These are phyloP conservation scores for Diceros bicornis DNA, from an alignment of 2,797 vertebrate genomes.

Conservation along the genomic window DNA sequence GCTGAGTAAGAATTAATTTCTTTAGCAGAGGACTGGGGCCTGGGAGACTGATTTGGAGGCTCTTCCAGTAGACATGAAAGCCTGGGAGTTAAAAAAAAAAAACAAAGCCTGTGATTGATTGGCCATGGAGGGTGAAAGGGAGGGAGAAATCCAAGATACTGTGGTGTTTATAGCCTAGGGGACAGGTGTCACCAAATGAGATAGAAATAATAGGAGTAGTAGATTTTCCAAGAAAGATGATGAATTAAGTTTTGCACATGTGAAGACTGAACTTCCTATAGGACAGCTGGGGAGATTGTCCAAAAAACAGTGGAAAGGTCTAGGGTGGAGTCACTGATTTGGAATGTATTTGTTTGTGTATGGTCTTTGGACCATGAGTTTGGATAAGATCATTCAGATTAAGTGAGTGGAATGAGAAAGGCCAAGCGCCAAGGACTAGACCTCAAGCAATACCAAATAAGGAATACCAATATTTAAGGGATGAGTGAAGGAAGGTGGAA, in stretches of 20 bases:
- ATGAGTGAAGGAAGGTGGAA: neutral
- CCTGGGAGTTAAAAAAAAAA: neutral
- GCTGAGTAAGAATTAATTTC: conserved; percentile 2
- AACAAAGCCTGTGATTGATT: neutral
- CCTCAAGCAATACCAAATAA: neutral
- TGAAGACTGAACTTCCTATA: neutral
- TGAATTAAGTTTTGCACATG: neutral
- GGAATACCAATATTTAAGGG: neutral
- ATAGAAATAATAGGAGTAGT: neutral
- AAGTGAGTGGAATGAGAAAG: neutral
- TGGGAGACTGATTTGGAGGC: neutral
- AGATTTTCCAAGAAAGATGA: neutral
- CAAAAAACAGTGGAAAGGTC: neutral
- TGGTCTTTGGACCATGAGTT: neutral
- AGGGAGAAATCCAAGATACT: neutral
- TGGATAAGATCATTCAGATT: neutral
- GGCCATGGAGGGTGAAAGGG: neutral
- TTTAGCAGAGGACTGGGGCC: neutral
- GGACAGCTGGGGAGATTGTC: neutral
- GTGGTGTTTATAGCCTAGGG: neutral
- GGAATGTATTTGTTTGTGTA: neutral
- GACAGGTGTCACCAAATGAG: neutral
- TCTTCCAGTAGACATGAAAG: neutral
- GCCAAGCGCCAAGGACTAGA: neutral
- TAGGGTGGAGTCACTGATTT: neutral